Conservation (phyloP, 2,113 vertebrate genomes). For the Phyllostomus hastatus region DNA sequence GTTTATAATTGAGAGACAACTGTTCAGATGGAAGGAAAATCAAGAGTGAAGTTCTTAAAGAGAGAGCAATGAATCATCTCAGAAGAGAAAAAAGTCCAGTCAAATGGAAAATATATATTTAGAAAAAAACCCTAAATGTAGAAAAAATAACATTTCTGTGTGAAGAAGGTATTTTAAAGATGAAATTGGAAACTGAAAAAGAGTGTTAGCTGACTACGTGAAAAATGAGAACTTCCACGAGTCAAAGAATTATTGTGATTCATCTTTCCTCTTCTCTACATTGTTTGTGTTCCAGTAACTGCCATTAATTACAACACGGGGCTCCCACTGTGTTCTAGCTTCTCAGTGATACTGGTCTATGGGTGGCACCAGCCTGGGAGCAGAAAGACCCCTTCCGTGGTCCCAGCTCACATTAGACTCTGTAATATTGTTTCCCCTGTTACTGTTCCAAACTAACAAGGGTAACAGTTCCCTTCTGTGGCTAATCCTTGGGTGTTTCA, state of each 20-base stretch:
- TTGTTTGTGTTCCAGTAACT: not conserved
- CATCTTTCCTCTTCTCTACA: not conserved
- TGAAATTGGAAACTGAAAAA: not conserved
- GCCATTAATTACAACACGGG: not conserved
- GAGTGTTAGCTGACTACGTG: not conserved
- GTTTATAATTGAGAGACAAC: not conserved
- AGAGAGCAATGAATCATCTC: not conserved
- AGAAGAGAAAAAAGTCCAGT: not conserved
- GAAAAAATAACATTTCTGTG: not conserved
- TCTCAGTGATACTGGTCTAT: not conserved
- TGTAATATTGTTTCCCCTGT: not conserved
- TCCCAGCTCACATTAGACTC: not conserved
- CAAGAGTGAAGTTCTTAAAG: not conserved
- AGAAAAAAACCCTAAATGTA: not conserved
- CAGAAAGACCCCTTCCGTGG: not conserved
- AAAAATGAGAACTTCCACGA: not conserved
- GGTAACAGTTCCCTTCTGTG: not conserved
- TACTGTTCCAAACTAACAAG: not conserved
- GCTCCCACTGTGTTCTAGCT: not conserved
- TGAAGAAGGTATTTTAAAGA: not conserved
- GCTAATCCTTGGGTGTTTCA: constrained; percentile 69
- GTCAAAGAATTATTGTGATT: not conserved
- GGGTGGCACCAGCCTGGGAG: not conserved
- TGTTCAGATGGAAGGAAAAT: not conserved
- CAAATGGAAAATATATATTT: not conserved